Evolutionary conservation across 2,797 vertebrate species (phyloP).

Genomic region (Staurois parvus): DNA sequence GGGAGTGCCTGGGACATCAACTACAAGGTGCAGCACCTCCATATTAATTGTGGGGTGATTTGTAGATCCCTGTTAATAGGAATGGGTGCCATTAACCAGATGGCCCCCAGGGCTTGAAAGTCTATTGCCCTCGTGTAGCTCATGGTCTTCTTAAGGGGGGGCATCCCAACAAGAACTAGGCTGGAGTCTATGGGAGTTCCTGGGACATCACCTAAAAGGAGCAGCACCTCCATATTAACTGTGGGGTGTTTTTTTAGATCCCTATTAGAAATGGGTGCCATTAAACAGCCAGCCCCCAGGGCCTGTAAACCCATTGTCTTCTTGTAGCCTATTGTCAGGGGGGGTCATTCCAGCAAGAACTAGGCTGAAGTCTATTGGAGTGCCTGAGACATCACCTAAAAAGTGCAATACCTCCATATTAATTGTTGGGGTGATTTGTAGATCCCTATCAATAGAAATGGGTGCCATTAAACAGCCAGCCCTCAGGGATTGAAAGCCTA

Average conservation of each 20-base stretch:
- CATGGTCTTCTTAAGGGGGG: neutral
- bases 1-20: neutral
- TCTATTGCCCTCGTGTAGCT: no score
- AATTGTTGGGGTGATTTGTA: slow-evolving; percentile 11
- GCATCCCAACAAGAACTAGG: neutral
- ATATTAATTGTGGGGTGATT: slow-evolving; percentile 8
- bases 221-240: neutral
- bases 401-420: neutral
- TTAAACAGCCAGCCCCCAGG: neutral
- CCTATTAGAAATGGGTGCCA: neutral
- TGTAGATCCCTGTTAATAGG: no score
- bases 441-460: neutral
- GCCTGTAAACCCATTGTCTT: no score
- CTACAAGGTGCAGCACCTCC: neutral
- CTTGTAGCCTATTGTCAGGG: no score
- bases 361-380: neutral
- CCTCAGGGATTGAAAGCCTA: no score
- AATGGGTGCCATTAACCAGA: no score
- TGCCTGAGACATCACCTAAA: neutral
- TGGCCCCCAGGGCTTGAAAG: no score
- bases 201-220: neutral
- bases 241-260: neutral
- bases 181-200: neutral
- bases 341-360: neutral
- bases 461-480: neutral